phyloP scores from a whole-genome alignment of 1,140 invertebrate species.

The Venturia canescens region DNA sequence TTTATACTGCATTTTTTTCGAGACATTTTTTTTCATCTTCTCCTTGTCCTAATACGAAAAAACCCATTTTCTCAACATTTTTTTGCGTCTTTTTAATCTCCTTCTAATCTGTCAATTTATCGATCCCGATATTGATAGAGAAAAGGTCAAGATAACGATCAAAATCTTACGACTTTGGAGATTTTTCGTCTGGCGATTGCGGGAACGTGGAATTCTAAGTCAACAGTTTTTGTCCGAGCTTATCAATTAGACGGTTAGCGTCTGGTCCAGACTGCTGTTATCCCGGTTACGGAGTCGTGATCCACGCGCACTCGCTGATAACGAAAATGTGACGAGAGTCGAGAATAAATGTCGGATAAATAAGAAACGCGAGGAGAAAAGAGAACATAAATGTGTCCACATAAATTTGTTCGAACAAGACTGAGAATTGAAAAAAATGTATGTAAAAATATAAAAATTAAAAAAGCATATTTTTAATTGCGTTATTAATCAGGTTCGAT shows the following conservation, averaged over 20 bases:
- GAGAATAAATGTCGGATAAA: background rate
- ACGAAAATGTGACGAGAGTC: background rate
- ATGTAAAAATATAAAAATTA: background rate
- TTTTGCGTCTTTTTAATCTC: background rate
- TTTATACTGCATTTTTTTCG: background rate
- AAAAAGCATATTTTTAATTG: too few relatives aligned
- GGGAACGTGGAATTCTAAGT: background rate
- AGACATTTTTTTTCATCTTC: background rate
- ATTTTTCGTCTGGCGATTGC: too few relatives aligned
- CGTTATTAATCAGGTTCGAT: conserved; percentile 2
- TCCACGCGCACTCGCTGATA: background rate
- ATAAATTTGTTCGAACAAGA: conserved; percentile 1
- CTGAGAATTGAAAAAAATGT: conserved; percentile 7
- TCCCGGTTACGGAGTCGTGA: too few relatives aligned
- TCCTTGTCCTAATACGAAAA: too few relatives aligned
- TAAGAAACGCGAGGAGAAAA: background rate
- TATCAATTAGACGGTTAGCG: background rate
- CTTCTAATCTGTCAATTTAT: too few relatives aligned
- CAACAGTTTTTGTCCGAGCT: background rate
- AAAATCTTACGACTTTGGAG: too few relatives aligned
- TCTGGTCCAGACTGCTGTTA: too few relatives aligned
- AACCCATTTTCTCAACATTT: background rate
- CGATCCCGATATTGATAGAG: too few relatives aligned
- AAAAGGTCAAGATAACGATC: too few relatives aligned
- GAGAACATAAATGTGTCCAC: background rate